These are phyloP conservation scores for Idaea aversata DNA, from an alignment of 2,888 invertebrate genomes.

Conservation along the genomic window DNA sequence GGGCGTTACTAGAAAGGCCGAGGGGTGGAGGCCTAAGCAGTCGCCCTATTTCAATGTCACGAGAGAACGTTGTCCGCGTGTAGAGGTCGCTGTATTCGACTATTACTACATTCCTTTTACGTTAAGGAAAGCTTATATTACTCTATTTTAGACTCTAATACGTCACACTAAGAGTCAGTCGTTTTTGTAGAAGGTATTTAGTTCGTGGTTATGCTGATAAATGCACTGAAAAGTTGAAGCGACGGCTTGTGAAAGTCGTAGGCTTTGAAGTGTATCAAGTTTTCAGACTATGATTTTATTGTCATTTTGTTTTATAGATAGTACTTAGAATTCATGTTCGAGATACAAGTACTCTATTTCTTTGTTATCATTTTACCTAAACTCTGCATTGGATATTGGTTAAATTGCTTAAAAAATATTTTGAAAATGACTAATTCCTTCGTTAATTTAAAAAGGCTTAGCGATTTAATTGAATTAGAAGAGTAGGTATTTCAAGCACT, in stretches of 20 bases:
- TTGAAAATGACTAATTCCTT: neutral
- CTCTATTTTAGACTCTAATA: slow-evolving; percentile 26
- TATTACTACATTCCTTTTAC: slow-evolving; percentile 21
- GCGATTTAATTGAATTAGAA: neutral
- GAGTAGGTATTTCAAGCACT: slow-evolving; percentile 4
- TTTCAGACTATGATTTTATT: slow-evolving; percentile 21
- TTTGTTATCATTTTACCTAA: no score
- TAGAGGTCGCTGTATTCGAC: slow-evolving; percentile 60
- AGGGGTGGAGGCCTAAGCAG: slow-evolving; percentile 52
- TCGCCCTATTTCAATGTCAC: slow-evolving; percentile 68
- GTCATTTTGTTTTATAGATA: slow-evolving; percentile 8
- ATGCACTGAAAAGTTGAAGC: slow-evolving; percentile 44
- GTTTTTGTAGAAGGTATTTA: slow-evolving; percentile 11
- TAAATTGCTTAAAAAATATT: neutral
- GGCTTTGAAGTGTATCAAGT: slow-evolving; percentile 31
- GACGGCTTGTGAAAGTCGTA: slow-evolving; percentile 37
- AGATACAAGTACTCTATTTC: no score
- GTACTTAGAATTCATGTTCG: neutral
- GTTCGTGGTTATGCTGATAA: slow-evolving; percentile 34
- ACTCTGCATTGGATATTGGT: neutral
- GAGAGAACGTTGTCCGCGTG: slow-evolving; percentile 67
- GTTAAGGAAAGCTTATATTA: slow-evolving; percentile 7
- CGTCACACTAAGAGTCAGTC: neutral
- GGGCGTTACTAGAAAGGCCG: neutral
- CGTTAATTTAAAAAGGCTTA: neutral